Conservation (phyloP, 2,888 invertebrate species). For the Stratiomys singularior region DNA sequence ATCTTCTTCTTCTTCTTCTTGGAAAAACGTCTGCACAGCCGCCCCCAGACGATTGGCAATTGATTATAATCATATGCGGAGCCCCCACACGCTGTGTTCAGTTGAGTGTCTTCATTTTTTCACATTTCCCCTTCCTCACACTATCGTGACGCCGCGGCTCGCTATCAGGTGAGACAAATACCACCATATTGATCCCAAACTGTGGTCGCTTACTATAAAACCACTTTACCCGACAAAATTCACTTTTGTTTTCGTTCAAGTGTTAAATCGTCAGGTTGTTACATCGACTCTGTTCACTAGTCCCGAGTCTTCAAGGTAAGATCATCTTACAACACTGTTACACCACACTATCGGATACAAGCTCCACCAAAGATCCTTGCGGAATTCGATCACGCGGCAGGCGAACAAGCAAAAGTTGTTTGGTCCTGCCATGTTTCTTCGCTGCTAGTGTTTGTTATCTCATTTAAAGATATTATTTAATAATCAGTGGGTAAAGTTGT, state of each 20-base stretch:
- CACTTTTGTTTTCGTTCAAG: constrained; percentile 67
- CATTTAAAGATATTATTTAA: not conserved
- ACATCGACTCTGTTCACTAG: constrained; percentile 2
- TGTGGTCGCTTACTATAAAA: constrained; percentile 67
- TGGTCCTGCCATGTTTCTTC: no score
- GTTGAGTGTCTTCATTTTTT: not conserved
- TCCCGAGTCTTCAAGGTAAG: constrained; percentile 41
- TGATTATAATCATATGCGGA: not conserved
- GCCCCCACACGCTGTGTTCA: not conserved
- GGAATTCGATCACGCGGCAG: no score
- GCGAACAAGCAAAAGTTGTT: no score
- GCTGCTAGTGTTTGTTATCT: not conserved
- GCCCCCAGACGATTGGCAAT: not conserved
- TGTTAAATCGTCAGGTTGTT: constrained; percentile 62
- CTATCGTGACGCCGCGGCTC: not conserved
- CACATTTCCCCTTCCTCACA: constrained; percentile 22
- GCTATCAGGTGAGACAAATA: constrained; percentile 22
- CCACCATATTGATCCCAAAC: constrained; percentile 58
- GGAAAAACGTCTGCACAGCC: no score
- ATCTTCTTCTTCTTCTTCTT: no score
- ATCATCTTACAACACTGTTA: not conserved
- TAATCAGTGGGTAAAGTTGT: not conserved
- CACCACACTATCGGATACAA: constrained; percentile 22
- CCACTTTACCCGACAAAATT: constrained; percentile 67
- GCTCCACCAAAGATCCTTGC: not conserved